These are phyloP conservation scores for Melipona beecheii DNA, from an alignment of 2,888 invertebrate genomes.

Conservation along the genomic window DNA sequence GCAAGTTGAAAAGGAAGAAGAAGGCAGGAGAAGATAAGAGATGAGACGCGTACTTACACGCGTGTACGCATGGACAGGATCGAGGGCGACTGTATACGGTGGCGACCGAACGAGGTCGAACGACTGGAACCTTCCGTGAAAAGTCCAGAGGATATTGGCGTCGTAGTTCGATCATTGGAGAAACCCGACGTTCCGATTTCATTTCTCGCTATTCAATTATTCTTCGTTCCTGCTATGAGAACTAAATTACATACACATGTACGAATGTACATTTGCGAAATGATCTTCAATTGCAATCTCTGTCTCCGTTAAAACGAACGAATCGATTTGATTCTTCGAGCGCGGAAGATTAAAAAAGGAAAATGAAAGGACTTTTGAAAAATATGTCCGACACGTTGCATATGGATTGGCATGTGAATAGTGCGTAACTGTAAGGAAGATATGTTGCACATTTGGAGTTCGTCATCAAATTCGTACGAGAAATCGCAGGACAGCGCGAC, in stretches of 20 bases:
- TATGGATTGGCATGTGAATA: neutral
- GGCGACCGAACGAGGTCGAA: constrained; percentile 68
- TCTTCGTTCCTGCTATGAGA: neutral
- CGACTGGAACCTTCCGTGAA: constrained; percentile 70
- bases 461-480: constrained; percentile 43
- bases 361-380: neutral
- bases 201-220: neutral
- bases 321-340: neutral
- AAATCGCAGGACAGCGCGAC: constrained; percentile 14
- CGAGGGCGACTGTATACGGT: constrained; percentile 50
- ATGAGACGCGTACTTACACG: neutral
- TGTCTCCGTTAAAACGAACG: neutral
- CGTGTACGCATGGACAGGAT: constrained; percentile 35
- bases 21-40: neutral
- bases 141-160: constrained; percentile 33
- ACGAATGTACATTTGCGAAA: neutral
- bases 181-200: constrained; percentile 19
- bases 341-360: neutral
- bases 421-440: neutral
- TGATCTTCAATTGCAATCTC: neutral
- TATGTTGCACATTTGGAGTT: constrained; percentile 19
- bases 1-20: neutral
- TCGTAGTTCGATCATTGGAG: constrained; percentile 6
- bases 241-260: neutral
- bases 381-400: too few species aligned